These are phyloP conservation scores for Punctoribates punctum DNA, from an alignment of 2,888 invertebrate species.

Conservation along the genomic window DNA sequence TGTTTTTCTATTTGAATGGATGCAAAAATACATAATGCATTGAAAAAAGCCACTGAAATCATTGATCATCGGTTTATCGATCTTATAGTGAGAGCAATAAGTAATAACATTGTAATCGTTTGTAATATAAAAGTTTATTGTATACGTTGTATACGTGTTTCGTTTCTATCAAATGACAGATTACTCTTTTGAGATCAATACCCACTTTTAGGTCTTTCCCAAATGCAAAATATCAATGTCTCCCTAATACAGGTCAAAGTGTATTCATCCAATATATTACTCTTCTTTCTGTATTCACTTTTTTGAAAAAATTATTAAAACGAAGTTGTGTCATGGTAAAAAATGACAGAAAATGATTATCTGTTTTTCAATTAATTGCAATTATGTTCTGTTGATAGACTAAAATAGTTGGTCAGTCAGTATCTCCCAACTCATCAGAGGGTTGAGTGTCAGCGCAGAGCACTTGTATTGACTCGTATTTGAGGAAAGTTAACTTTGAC, in stretches of 20 bases:
- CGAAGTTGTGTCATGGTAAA: no score
- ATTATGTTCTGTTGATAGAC: no score
- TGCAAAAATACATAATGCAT: background rate
- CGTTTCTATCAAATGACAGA: constrained; percentile 18
- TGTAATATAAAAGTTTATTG: constrained; percentile 36
- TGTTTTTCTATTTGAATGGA: no score
- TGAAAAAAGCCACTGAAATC: constrained; percentile 1
- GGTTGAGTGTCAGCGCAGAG: background rate
- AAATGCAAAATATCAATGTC: background rate
- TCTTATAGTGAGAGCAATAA: constrained; percentile 25
- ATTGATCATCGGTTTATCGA: constrained; percentile 30
- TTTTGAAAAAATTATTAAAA: no score
- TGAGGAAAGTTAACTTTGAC: constrained; percentile 22
- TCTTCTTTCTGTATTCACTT: no score
- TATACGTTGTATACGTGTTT: constrained; percentile 18
- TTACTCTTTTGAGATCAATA: constrained; percentile 27
- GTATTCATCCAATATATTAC: no score
- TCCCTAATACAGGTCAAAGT: background rate
- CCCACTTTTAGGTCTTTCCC: constrained; percentile 3
- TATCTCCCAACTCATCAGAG: constrained; percentile 19
- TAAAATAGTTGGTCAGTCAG: no score
- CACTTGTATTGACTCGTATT: constrained; percentile 31
- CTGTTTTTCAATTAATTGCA: no score
- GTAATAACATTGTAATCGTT: constrained; percentile 30
- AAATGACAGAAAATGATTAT: no score